Base-by-base conservation (phyloP, 92 coral and sea anemone species). In the Epizoanthus illoricatus region DNA sequence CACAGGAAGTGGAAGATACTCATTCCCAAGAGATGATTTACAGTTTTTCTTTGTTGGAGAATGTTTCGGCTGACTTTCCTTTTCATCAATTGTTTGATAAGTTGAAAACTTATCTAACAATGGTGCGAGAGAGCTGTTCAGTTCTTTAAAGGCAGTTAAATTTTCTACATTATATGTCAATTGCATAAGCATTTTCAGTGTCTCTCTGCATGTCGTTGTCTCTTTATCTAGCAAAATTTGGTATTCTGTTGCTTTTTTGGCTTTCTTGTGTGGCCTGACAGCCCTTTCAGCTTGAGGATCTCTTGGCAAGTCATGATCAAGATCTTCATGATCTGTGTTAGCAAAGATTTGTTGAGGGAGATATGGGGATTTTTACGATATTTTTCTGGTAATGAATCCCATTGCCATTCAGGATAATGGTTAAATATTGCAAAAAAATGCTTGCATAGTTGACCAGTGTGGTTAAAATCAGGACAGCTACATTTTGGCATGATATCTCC, bases 351-450 rank as follows among this genome's bases (percentile, higher is more conserved):
- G 83, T 43, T 79, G 49, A 87, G 72, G 65, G 84, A 75, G 74
- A 87, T 70, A 62, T 75, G 75, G n/a, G 90, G 87, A 71, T 83
- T 68, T n/a, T 75, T 66, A 13, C 90, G 65, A 36, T 83, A 76
- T 41, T 73, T 69, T 62, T 69, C 73, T 16, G 85, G 87, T 60
- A 87, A 65, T 52, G 84, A 76, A 15, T 80, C 84, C 92, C 92
- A 88, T 56, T 85, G 78, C 89, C 89, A 88, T 28, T 85, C 75
- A 21, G 82, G 88, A 73, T 47, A 73, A 28, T 87, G 72, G 13
- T 76, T 68, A 45, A 76, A 81, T 41, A 83, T 73, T 47, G 90
- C 87, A 80, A 83, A 83, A 42, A 83, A 83, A 68, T 87, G 90
- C 60, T 82, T 83, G 80, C 86, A 86, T 58, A 52, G 80, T 63